Conservation (phyloP, 2,113 vertebrate species). For the Atractosteus spatula region DNA sequence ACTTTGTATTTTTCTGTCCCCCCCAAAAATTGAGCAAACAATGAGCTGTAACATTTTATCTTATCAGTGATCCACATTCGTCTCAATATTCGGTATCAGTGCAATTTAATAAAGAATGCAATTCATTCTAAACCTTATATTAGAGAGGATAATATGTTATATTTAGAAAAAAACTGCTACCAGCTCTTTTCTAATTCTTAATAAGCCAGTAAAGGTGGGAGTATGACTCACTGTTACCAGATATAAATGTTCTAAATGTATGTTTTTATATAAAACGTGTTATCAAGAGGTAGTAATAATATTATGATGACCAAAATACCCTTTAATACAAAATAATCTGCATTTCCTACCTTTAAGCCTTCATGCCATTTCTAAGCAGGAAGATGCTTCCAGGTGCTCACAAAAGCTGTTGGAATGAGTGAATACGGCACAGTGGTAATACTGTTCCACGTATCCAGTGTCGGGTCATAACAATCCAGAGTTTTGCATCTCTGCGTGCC, state of each 20-base stretch:
- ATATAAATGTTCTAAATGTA: too few relatives aligned
- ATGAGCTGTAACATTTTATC: too few relatives aligned
- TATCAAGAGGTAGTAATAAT: too few relatives aligned
- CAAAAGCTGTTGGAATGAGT: constrained; percentile 90
- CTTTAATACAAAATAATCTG: too few relatives aligned
- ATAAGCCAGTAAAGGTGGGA: too few relatives aligned
- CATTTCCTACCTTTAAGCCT: too few relatives aligned
- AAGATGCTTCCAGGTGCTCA: constrained; percentile 95
- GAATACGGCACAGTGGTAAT: constrained; percentile 95
- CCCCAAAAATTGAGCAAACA: too few relatives aligned
- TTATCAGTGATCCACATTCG: too few relatives aligned
- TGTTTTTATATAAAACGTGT: too few relatives aligned
- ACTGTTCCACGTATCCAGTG: constrained; percentile 85
- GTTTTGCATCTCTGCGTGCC: constrained; percentile 94
- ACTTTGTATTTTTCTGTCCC: too few relatives aligned
- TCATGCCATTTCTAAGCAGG: constrained; percentile 63
- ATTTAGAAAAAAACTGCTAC: neutral
- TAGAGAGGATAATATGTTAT: neutral
- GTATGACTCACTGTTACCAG: too few relatives aligned
- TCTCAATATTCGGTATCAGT: constrained; percentile 27
- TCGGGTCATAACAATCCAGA: constrained; percentile 91
- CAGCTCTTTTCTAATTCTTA: neutral
- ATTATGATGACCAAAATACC: too few relatives aligned
- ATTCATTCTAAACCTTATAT: constrained; percentile 12
- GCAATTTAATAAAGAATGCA: constrained; percentile 27